phyloP scores from a whole-genome alignment of 2,888 invertebrate species.

The Drosophila vallismaia region DNA sequence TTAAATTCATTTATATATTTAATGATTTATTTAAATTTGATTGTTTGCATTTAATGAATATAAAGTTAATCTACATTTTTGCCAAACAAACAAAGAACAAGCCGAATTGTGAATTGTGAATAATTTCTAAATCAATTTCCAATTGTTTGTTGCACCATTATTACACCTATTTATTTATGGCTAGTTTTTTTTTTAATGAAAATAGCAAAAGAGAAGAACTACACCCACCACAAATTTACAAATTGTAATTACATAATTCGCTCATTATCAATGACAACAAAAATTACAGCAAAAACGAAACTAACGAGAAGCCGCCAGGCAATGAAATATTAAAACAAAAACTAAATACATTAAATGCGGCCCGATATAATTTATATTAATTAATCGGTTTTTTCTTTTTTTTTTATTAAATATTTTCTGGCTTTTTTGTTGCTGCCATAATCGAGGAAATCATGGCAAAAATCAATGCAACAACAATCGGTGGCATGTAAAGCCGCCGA shows the following conservation, averaged over 20 bases:
- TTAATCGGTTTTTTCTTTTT: conserved; percentile 60
- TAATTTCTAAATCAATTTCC: conserved; percentile 71
- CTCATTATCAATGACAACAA: conserved; percentile 70
- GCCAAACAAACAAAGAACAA: conserved; percentile 13
- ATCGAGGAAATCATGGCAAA: conserved; percentile 48
- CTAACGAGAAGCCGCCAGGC: conserved; percentile 27
- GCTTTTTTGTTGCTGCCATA: conserved; percentile 40
- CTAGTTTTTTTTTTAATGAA: conserved; percentile 25
- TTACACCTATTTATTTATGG: conserved; percentile 60
- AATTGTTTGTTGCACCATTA: conserved; percentile 62
- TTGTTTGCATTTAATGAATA: conserved; percentile 35
- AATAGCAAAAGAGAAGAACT: too few relatives aligned
- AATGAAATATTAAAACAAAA: conserved; percentile 19
- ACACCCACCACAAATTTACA: conserved; percentile 12
- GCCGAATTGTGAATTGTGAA: conserved; percentile 10
- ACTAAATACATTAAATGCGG: conserved; percentile 46
- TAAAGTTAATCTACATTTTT: conserved; percentile 27
- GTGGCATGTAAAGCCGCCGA: conserved; percentile 40
- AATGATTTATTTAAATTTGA: conserved; percentile 43
- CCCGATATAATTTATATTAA: conserved; percentile 72
- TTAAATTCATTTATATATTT: conserved; percentile 11
- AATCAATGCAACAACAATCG: conserved; percentile 63
- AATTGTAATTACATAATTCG: conserved; percentile 75
- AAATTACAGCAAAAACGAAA: conserved; percentile 30
- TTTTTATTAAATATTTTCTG: too few relatives aligned